Percentiles rank a stretch among this genome's conserved stretches.
These are phyloP conservation scores for Pterostichus madidus DNA, from an alignment of 2,888 invertebrate genomes.

Conservation along the genomic window DNA sequence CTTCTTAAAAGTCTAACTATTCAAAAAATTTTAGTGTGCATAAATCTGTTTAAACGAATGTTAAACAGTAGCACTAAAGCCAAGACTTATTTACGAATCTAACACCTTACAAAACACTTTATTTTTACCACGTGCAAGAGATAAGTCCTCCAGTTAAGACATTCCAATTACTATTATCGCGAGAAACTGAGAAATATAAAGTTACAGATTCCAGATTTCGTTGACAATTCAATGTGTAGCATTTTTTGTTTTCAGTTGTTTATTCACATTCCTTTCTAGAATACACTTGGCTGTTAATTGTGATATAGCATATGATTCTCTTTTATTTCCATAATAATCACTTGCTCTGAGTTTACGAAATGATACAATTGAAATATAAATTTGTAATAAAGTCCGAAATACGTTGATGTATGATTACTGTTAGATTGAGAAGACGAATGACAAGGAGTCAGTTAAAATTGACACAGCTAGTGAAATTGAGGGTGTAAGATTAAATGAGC, in stretches of 20 bases:
- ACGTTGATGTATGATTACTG: no score
- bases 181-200: slow-evolving; percentile 18
- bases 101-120: no score
- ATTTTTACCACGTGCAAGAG: no score
- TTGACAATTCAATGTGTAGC: slow-evolving; percentile 19
- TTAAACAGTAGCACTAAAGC: not conserved
- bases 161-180: slow-evolving; percentile 15
- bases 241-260: slow-evolving; percentile 19
- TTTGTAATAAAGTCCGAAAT: no score
- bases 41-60: slow-evolving; percentile 15
- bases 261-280: not conserved
- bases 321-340: not conserved
- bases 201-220: slow-evolving; percentile 18
- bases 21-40: slow-evolving; percentile 3
- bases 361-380: no score
- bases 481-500: no score
- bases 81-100: no score
- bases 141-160: not conserved
- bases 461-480: no score
- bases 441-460: no score
- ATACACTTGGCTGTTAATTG: not conserved
- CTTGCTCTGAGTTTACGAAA: no score
- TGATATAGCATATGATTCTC: slow-evolving; percentile 3
- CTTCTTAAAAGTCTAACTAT: not conserved
- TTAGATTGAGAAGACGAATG: no score